Conservation (phyloP, 2,113 vertebrate species). For the Alligator sinensis region DNA sequence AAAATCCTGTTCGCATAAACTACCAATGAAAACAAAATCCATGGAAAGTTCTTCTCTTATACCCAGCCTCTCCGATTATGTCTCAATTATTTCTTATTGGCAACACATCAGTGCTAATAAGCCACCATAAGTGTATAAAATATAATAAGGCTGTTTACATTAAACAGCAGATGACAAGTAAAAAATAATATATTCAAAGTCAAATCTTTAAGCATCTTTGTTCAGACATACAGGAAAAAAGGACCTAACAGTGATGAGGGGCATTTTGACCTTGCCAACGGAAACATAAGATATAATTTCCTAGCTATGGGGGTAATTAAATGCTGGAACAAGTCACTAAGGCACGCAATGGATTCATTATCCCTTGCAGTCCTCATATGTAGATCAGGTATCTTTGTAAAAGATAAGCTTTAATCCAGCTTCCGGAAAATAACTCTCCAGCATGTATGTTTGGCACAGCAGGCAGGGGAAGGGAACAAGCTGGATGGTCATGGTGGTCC, state of each 20-base stretch:
- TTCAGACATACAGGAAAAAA: neutral
- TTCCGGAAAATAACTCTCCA: neutral
- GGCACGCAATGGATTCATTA: neutral
- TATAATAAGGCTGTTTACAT: slow-evolving; percentile 67
- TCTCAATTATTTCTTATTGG: slow-evolving; percentile 57
- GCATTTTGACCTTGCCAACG: neutral
- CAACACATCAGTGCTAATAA: slow-evolving; percentile 68
- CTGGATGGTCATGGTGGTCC: neutral
- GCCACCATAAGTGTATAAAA: slow-evolving; percentile 63
- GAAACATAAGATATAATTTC: neutral
- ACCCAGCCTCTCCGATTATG: neutral
- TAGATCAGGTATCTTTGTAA: neutral
- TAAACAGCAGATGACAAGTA: slow-evolving; percentile 63
- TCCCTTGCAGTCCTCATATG: neutral
- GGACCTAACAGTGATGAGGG: neutral
- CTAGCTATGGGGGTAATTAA: neutral
- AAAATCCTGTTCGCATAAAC: accelerated
- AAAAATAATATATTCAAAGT: slow-evolving; percentile 44
- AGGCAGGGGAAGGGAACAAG: neutral
- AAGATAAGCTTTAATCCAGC: neutral
- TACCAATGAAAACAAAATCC: slow-evolving; percentile 38
- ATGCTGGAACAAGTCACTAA: slow-evolving; percentile 12
- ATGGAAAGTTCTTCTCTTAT: neutral
- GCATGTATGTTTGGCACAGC: neutral
- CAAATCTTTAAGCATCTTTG: slow-evolving; percentile 16